phyloP scores from a whole-genome alignment of 2,797 vertebrate species.

The Anolis apletophallus region DNA sequence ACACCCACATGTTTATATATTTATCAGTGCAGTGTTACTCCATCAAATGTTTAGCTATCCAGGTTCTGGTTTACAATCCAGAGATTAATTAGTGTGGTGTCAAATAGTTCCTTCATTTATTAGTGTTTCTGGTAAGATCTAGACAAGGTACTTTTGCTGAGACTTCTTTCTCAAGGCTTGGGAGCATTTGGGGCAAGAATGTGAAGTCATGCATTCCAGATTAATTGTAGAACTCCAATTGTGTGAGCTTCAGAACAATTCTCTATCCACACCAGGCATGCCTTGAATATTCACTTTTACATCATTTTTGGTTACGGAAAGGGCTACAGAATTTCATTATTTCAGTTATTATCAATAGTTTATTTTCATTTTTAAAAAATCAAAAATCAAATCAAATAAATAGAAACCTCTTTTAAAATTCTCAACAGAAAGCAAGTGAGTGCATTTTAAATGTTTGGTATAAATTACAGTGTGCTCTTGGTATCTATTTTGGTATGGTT shows the following conservation, averaged over 20 bases:
- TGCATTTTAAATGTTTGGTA: too few relatives aligned
- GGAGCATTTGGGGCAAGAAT: not conserved
- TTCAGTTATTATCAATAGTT: not conserved
- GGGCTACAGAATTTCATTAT: not conserved
- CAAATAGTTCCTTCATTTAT: not conserved
- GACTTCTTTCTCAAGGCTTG: not conserved
- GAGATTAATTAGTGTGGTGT: not conserved
- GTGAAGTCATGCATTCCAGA: not conserved
- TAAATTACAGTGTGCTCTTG: too few relatives aligned
- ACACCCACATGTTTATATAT: not conserved
- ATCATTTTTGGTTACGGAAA: not conserved
- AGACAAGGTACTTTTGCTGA: not conserved
- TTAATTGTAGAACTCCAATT: not conserved
- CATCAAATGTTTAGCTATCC: too few relatives aligned
- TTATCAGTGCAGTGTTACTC: not conserved
- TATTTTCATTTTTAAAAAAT: too few relatives aligned
- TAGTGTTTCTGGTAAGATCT: not conserved
- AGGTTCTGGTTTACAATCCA: not conserved
- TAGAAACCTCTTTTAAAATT: too few relatives aligned
- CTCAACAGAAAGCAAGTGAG: too few relatives aligned
- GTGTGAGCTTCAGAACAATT: not conserved
- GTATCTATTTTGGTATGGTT: too few relatives aligned
- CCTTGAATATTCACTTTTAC: too few relatives aligned
- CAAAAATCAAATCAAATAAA: too few relatives aligned
- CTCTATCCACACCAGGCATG: not conserved